These are phyloP conservation scores for Acronicta alni DNA, from an alignment of 2,888 invertebrate genomes.

Conservation along the genomic window DNA sequence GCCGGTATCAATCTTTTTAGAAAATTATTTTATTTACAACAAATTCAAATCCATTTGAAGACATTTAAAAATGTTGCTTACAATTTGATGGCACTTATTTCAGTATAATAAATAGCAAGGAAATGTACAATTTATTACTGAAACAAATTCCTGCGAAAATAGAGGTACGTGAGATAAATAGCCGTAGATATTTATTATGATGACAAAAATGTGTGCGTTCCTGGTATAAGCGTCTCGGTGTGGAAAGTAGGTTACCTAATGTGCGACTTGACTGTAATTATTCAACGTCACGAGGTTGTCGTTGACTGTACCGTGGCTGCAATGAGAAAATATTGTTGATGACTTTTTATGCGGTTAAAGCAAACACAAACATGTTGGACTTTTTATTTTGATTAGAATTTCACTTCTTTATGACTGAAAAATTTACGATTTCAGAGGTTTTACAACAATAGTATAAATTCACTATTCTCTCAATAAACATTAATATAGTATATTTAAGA, in stretches of 20 bases:
- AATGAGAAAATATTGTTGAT: conserved; percentile 58
- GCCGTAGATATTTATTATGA: conserved; percentile 61
- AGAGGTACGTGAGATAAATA: conserved; percentile 47
- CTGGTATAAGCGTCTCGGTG: conserved; percentile 4
- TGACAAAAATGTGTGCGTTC: conserved; percentile 14
- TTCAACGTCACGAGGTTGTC: conserved; percentile 62
- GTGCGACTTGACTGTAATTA: conserved; percentile 63
- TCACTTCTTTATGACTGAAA: background rate
- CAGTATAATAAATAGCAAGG: background rate
- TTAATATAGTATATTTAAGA: too few species aligned
- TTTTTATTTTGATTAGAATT: conserved; percentile 16
- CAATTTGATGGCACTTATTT: too few species aligned
- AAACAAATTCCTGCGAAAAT: conserved; percentile 1
- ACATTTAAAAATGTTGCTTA: too few species aligned
- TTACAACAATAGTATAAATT: too few species aligned
- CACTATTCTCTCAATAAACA: too few species aligned
- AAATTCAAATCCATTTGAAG: too few species aligned
- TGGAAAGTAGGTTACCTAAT: conserved; percentile 63
- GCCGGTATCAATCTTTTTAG: background rate
- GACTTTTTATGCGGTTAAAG: conserved; percentile 44
- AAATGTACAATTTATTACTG: conserved; percentile 8
- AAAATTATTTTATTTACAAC: too few species aligned
- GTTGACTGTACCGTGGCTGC: conserved; percentile 56
- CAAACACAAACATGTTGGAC: conserved; percentile 13
- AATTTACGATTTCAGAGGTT: too few species aligned